phyloP scores from a whole-genome alignment of 2,113 vertebrate species.

The Gulo gulo region DNA sequence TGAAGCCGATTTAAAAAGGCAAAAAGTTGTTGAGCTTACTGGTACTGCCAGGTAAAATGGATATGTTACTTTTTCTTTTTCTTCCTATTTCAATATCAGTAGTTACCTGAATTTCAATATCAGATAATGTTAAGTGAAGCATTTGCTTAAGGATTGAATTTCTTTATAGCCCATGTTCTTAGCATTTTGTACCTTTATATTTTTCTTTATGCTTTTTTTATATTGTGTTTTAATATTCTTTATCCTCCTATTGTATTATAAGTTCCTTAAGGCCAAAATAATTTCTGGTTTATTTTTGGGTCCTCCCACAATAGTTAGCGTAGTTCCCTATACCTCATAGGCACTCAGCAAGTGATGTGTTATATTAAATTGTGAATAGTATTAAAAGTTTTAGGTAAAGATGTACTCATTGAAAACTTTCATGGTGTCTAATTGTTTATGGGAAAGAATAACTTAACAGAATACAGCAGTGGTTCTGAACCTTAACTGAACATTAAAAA shows the following conservation, averaged over 20 bases:
- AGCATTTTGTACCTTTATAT: neutral
- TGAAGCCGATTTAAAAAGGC: constrained; percentile 82
- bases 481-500: constrained; percentile 3
- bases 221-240: neutral
- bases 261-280: neutral
- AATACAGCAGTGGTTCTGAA: neutral
- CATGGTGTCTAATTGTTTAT: neutral
- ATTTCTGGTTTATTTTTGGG: constrained; percentile 24
- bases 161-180: neutral
- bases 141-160: constrained; percentile 40
- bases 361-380: constrained; percentile 25
- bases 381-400: constrained; percentile 14
- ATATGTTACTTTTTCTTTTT: constrained; percentile 37
- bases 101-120: constrained; percentile 29
- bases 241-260: neutral
- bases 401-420: neutral
- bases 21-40: constrained; percentile 84
- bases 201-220: neutral
- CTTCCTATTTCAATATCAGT: neutral
- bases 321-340: neutral
- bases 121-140: constrained; percentile 7
- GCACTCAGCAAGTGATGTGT: neutral
- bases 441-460: neutral
- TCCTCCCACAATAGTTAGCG: neutral
- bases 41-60: constrained; percentile 84